Base-by-base conservation (phyloP, 2,888 invertebrate species). In the Polydrusus tereticollis region DNA sequence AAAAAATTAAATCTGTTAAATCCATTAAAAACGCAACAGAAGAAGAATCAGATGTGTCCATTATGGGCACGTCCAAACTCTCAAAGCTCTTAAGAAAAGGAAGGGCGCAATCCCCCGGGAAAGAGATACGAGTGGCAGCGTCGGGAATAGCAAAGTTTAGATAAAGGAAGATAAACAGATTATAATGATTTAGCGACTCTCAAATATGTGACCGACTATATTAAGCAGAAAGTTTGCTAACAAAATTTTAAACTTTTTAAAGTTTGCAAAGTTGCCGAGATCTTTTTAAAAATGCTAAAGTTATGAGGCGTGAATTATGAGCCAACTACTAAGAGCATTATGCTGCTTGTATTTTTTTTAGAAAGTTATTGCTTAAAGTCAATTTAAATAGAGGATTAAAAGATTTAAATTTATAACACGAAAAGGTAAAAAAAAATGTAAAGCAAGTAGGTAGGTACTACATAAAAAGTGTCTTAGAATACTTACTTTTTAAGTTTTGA, bases 121-220 rank as follows among this genome's bases (percentile, higher is more conserved):
- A 77, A 74, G 69, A 76, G 77, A 77, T 80, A 79, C 80, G 81
- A 77, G 52, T 55, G 52, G 52, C 78, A 79, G 79, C 76, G 78
- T 80, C 81, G 80, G 82, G 82, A 82, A 81, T 79, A 68, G 79
- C 80, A 80, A 83, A 83, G 82, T 83, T 83, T 81, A 83, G 82
- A 82, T 83, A 81, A 81, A 82, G 81, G 80, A 77, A 80, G 82
- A 84, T 84, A 84, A 83, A 83, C 82, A 82, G 83, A 83, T 83
- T 83, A 83, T 78, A 80, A 82, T 83, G 83, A 84, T 84, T 83
- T 83, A 84, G 75, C 73, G 77, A 80, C 80, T 81, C 81, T 81
- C 81, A 79, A 82, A 82, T 82, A 82, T 81, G 82, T 83, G 82
- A 83, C 79, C 78, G 78, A 80, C 79, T 79, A 80, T 79, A 73